These are phyloP conservation scores for Knipowitschia caucasica DNA, from an alignment of 2,797 vertebrate species.

Conservation along the genomic window DNA sequence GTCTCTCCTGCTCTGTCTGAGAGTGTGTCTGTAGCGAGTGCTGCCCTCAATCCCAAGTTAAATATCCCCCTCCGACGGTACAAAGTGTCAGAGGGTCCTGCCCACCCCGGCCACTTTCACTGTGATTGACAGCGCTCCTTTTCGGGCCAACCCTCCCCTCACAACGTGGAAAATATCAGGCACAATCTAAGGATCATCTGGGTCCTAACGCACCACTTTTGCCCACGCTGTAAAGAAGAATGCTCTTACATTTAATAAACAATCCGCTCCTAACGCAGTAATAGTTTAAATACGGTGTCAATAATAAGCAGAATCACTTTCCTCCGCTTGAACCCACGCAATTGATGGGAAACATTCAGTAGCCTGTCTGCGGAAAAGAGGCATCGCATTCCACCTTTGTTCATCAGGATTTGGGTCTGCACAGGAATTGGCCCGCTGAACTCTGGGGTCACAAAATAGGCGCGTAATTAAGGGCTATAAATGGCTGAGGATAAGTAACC, in stretches of 20 bases:
- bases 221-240: conserved; percentile 26
- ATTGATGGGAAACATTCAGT: conserved; percentile 71
- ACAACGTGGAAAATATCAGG: conserved; percentile 75
- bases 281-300: conserved; percentile 72
- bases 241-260: neutral
- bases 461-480: conserved; percentile 76
- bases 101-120: conserved; percentile 77
- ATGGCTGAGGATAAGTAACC: conserved; percentile 67
- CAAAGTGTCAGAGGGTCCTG: conserved; percentile 76
- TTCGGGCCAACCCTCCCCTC: conserved; percentile 44
- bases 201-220: conserved; percentile 67
- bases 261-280: conserved; percentile 21
- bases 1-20: conserved; percentile 68
- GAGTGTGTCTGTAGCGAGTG: conserved; percentile 75
- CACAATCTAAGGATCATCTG: conserved; percentile 67
- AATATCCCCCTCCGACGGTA: conserved; percentile 78
- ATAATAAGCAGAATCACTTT: conserved; percentile 51
- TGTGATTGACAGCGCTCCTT: conserved; percentile 74
- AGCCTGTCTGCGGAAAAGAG: conserved; percentile 55
- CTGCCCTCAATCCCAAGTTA: conserved; percentile 76
- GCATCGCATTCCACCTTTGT: conserved; percentile 76
- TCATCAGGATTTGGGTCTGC: conserved; percentile 64
- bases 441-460: conserved; percentile 76
- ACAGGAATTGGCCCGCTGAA: conserved; percentile 75
- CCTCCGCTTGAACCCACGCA: conserved; percentile 61